phyloP scores from a whole-genome alignment of 2,113 vertebrate species.

The Tragulus kanchil region DNA sequence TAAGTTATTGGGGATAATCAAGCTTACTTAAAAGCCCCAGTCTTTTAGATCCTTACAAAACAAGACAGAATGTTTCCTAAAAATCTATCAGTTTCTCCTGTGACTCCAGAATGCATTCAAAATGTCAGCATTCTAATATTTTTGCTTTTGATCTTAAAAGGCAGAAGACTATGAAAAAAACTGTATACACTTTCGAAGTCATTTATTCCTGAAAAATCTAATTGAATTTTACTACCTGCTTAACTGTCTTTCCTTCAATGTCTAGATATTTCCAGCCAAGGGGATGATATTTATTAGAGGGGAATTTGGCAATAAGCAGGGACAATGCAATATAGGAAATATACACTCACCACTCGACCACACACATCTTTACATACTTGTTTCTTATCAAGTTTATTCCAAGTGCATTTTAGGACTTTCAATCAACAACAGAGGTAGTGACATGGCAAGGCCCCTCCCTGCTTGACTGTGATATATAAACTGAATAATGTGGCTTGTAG shows the following conservation, averaged over 20 bases:
- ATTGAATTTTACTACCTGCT: neutral
- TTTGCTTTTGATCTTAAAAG: conserved; percentile 33
- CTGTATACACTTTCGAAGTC: neutral
- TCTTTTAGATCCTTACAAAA: conserved; percentile 53
- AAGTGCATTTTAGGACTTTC: neutral
- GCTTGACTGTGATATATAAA: conserved; percentile 43
- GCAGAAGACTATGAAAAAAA: neutral
- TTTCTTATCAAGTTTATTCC: neutral
- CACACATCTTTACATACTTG: neutral
- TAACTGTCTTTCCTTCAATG: neutral
- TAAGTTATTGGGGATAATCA: neutral
- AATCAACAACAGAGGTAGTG: neutral
- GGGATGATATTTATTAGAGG: conserved; percentile 23
- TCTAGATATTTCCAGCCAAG: conserved; percentile 11
- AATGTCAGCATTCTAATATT: conserved; percentile 35
- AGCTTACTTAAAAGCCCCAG: no score
- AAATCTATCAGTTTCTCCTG: neutral
- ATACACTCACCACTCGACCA: conserved; percentile 22
- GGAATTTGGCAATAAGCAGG: neutral
- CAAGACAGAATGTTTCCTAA: neutral
- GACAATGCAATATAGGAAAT: neutral
- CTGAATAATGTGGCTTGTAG: conserved; percentile 39
- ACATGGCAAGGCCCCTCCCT: conserved; percentile 21
- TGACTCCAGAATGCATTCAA: neutral
- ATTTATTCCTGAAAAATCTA: neutral